phyloP scores from a whole-genome alignment of 2,113 vertebrate species.

The Oreocharis arfaki region DNA sequence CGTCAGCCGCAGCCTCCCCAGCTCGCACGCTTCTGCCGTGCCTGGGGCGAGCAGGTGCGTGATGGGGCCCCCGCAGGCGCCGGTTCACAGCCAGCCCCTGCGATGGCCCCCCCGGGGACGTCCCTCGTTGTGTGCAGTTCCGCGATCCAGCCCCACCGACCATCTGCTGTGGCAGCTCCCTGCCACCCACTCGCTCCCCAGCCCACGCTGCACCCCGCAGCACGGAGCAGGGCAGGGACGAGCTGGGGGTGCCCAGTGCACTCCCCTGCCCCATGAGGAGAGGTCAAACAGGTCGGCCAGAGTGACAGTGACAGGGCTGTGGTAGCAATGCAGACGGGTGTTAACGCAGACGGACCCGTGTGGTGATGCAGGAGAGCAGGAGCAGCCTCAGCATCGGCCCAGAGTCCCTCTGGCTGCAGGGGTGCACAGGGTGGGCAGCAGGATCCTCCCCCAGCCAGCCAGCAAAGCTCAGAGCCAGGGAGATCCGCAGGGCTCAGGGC shows the following conservation, averaged over 20 bases:
- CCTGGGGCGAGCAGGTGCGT: background rate
- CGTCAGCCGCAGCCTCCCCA: rapidly evolving
- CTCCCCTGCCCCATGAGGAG: rapidly evolving
- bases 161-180: slow-evolving; percentile 10
- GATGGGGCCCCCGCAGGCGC: background rate
- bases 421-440: background rate
- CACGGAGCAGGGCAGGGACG: background rate
- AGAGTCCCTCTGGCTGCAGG: background rate
- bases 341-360: background rate
- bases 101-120: background rate
- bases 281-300: background rate
- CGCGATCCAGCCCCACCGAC: background rate
- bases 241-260: background rate
- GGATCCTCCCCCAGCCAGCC: background rate
- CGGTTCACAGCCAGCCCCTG: background rate
- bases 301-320: background rate
- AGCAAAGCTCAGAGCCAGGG: background rate
- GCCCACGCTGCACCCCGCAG: rapidly evolving
- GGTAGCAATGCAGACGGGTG: background rate
- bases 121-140: background rate
- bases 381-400: rapidly evolving
- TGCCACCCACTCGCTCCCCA: rapidly evolving
- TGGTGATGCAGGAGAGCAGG: background rate
- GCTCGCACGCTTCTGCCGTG: rapidly evolving
- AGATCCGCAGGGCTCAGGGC: background rate